phyloP scores from a whole-genome alignment of 2,888 invertebrate genomes.

The Frankliniella intonsa region DNA sequence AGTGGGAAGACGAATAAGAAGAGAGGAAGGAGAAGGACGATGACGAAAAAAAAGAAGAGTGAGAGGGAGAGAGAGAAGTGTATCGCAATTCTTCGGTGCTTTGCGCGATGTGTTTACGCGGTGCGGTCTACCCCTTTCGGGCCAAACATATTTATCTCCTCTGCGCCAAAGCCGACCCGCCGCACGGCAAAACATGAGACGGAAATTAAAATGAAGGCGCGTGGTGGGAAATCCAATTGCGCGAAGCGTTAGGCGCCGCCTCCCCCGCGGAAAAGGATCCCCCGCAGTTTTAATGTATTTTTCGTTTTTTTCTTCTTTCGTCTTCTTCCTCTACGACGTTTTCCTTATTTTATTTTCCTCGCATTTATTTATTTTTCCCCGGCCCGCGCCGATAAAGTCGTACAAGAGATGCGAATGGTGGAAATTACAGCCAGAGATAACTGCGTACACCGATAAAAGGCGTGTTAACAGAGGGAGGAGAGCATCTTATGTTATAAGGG shows the following conservation, averaged over 20 bases:
- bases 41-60: neutral
- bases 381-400: neutral
- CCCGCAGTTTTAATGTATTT: neutral
- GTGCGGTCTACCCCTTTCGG: neutral
- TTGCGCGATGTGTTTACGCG: neutral
- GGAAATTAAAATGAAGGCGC: conserved; percentile 18
- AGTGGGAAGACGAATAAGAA: too few relatives aligned
- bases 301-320: neutral
- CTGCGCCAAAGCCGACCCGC: neutral
- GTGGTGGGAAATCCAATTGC: neutral
- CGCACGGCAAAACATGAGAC: neutral
- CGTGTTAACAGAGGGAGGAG: too few relatives aligned
- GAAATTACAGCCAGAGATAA: too few relatives aligned
- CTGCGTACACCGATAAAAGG: too few relatives aligned
- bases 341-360: neutral
- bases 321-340: neutral
- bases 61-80: neutral
- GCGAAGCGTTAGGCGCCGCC: neutral
- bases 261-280: neutral
- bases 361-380: neutral
- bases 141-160: neutral
- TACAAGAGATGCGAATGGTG: too few relatives aligned
- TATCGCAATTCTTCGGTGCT: neutral
- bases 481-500: too few relatives aligned
- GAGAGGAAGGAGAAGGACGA: too few relatives aligned